These are phyloP conservation scores for Clusia tigrina DNA, from an alignment of 2,888 invertebrate species.

Conservation along the genomic window DNA sequence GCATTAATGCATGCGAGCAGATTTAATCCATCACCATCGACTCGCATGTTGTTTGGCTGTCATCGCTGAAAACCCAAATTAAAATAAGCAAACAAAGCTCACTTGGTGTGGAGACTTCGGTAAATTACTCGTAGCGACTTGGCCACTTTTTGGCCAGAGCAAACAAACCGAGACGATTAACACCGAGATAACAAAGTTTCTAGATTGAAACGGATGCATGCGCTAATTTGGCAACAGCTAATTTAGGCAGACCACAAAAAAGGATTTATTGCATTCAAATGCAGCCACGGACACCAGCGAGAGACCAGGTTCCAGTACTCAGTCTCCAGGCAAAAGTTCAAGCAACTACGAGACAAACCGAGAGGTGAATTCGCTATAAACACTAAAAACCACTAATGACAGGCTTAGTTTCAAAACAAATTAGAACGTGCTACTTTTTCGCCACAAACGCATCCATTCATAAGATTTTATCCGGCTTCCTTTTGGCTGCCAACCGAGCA, in stretches of 20 bases:
- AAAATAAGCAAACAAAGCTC: too few relatives aligned
- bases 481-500: not conserved
- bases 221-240: slow-evolving; percentile 3
- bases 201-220: slow-evolving; percentile 2
- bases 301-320: not conserved
- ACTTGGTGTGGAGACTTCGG: too few relatives aligned
- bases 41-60: too few relatives aligned
- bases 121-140: too few relatives aligned
- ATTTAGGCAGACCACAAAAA: not conserved
- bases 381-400: slow-evolving; percentile 41
- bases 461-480: not conserved
- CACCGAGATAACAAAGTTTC: not conserved
- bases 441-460: slow-evolving; percentile 34
- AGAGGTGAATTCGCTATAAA: slow-evolving; percentile 1
- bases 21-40: too few relatives aligned
- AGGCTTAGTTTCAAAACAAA: slow-evolving; percentile 35
- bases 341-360: not conserved
- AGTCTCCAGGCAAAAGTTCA: not conserved
- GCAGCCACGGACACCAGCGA: not conserved
- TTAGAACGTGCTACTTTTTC: slow-evolving; percentile 44
- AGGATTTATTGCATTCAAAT: slow-evolving; percentile 8
- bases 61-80: too few relatives aligned
- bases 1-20: too few relatives aligned
- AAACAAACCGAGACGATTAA: not conserved
- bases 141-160: too few relatives aligned